Evolutionary conservation across 2,797 vertebrate species (phyloP).

Genomic region (Okamejei kenojei): DNA sequence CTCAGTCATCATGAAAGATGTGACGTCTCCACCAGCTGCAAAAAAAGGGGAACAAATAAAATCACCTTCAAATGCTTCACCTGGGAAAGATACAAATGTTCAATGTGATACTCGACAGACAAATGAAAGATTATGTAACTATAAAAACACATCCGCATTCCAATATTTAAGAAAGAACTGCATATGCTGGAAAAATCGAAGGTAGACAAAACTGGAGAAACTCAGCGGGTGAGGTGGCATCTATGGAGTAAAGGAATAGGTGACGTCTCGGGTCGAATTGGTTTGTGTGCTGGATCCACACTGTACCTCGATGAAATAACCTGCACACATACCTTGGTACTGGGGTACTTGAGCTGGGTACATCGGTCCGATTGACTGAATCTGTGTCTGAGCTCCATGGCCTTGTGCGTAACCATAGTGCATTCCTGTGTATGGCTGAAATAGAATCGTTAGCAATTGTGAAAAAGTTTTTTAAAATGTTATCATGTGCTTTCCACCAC

Average conservation of each 20-base stretch:
- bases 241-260: too few relatives aligned
- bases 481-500: not conserved
- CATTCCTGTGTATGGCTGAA: conserved; percentile 65
- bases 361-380: conserved; percentile 71
- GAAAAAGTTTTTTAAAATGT: too few relatives aligned
- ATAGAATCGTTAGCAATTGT: conserved; percentile 8
- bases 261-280: too few relatives aligned
- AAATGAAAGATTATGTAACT: not conserved
- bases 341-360: conserved; percentile 66
- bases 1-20: conserved; percentile 89
- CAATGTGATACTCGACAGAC: not conserved
- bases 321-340: conserved; percentile 70
- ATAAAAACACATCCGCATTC: not conserved
- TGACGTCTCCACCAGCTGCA: conserved; percentile 71
- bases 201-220: too few relatives aligned
- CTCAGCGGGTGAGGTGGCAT: too few relatives aligned
- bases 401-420: conserved; percentile 62
- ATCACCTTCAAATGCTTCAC: not conserved
- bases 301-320: too few relatives aligned
- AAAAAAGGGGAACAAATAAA: not conserved
- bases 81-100: not conserved
- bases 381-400: conserved; percentile 59
- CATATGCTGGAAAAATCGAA: too few relatives aligned
- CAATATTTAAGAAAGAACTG: too few relatives aligned
- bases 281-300: too few relatives aligned